phyloP scores from a whole-genome alignment of 35 echinoderm and acorn worm genomes.

The Ophioderma brevispina region DNA sequence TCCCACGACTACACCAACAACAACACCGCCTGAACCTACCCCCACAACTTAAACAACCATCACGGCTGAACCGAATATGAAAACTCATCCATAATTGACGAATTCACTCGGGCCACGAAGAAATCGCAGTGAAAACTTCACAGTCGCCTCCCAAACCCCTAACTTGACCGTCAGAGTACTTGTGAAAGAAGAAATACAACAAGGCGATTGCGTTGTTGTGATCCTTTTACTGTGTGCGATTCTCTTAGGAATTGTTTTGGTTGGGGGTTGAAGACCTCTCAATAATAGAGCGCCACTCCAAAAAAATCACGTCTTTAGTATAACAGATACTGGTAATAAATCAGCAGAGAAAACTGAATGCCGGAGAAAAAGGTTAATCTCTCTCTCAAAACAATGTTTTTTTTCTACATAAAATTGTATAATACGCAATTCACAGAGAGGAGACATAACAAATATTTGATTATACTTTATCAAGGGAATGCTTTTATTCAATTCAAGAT shows the following conservation, averaged over 20 bases:
- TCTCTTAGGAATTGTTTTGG: not conserved
- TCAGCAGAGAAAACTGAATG: not conserved
- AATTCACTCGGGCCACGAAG: not conserved
- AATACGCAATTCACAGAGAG: too few species aligned
- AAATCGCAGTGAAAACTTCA: not conserved
- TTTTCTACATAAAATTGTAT: too few species aligned
- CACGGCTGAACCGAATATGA: not conserved
- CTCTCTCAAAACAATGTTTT: too few species aligned
- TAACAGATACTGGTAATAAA: not conserved
- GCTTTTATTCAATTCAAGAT: too few species aligned
- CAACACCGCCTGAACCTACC: not conserved
- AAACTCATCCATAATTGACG: not conserved
- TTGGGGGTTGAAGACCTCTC: not conserved
- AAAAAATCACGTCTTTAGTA: not conserved
- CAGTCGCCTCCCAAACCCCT: not conserved
- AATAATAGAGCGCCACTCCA: not conserved
- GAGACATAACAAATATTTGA: too few species aligned
- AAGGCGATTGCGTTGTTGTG: not conserved
- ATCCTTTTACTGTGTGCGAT: not conserved
- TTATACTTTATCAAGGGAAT: too few species aligned
- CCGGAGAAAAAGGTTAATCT: too few species aligned
- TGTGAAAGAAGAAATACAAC: not conserved
- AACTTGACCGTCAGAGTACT: not conserved
- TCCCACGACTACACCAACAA: not conserved
- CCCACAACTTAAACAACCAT: not conserved